These are phyloP conservation scores for Thysanoteuthis rhombus DNA, from an alignment of 2,888 invertebrate species.

Conservation along the genomic window DNA sequence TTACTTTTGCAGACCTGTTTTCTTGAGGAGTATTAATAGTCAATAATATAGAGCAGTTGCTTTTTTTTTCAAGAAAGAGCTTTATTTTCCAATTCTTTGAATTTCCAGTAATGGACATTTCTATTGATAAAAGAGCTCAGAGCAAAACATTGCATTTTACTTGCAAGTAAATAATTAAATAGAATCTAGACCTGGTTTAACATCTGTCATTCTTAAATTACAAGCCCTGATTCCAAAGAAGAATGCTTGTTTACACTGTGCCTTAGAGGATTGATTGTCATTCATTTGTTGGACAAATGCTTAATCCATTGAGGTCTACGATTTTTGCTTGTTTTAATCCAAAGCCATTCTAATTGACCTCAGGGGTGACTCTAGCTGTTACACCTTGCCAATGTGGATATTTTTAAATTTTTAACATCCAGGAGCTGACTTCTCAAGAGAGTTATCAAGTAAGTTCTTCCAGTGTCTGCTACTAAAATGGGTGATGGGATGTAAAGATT, in stretches of 20 bases:
- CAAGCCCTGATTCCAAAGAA: not conserved
- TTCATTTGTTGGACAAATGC: not conserved
- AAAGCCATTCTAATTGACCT: not conserved
- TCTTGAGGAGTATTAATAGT: too few relatives aligned
- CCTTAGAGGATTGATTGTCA: not conserved
- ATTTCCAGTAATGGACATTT: not conserved
- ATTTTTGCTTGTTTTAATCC: not conserved
- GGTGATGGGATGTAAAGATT: not conserved
- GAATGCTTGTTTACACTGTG: not conserved
- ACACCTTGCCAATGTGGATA: not conserved
- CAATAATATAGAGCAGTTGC: too few relatives aligned
- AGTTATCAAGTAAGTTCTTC: not conserved
- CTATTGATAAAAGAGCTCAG: not conserved
- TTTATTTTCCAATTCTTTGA: not conserved
- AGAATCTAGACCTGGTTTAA: not conserved
- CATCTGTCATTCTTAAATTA: not conserved
- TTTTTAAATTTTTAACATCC: not conserved
- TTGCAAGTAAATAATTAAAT: not conserved
- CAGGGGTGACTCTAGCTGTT: not conserved
- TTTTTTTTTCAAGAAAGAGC: not conserved
- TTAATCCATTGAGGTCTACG: not conserved
- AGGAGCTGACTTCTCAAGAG: not conserved
- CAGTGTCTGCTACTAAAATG: not conserved
- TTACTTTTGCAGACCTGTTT: too few relatives aligned
- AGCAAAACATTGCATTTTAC: not conserved